Evolutionary conservation across 2,113 vertebrate genomes (phyloP).

Genomic region (Phyllopteryx taeniolatus): DNA sequence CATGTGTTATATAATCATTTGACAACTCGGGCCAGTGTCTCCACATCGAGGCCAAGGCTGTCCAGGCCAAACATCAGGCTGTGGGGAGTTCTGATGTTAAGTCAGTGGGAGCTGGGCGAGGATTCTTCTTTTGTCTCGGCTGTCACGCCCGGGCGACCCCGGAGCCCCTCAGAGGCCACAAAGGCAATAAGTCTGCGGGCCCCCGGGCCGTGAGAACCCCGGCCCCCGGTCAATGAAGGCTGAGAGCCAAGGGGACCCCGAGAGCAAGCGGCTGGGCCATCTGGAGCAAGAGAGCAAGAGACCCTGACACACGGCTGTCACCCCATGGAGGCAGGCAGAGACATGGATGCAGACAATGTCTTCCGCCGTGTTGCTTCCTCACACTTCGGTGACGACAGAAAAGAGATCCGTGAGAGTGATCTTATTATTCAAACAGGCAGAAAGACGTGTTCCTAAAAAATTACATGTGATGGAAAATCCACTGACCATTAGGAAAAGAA

Average conservation of each 20-base stretch:
- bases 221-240: constrained; percentile 60
- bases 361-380: constrained; percentile 45
- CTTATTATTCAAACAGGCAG: constrained; percentile 5
- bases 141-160: constrained; percentile 68
- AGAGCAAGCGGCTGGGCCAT: constrained; percentile 65
- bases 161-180: constrained; percentile 61
- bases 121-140: constrained; percentile 66
- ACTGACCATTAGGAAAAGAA: not conserved
- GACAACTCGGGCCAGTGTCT: not conserved
- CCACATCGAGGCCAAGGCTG: not conserved
- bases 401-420: not conserved
- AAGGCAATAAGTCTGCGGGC: constrained; percentile 61
- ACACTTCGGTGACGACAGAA: constrained; percentile 52
- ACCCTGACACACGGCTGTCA: constrained; percentile 70
- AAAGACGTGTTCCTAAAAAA: not conserved
- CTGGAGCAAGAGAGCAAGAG: constrained; percentile 66
- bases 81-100: constrained; percentile 27
- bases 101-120: constrained; percentile 50
- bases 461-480: not conserved
- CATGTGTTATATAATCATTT: not conserved
- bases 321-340: constrained; percentile 48
- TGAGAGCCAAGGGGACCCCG: constrained; percentile 56
- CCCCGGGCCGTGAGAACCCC: constrained; percentile 74
- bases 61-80: constrained; percentile 34
- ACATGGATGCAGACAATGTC: constrained; percentile 51